Percentiles rank a stretch among this genome's conserved stretches.
Conservation (phyloP, 2,888 invertebrate species). For the Tachina fera region DNA sequence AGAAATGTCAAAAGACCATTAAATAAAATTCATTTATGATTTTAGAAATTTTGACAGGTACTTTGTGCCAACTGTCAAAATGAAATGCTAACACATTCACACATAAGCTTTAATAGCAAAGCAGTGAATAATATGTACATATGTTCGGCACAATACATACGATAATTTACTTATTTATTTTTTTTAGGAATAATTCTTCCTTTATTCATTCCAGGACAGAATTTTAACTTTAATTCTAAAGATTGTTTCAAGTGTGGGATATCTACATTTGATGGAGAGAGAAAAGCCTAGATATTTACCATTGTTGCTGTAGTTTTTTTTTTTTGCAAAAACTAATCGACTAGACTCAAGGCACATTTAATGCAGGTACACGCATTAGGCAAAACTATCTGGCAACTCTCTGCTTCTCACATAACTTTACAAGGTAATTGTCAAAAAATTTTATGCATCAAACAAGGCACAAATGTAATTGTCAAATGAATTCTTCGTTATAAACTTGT, state of each 20-base stretch:
- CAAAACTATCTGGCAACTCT: too few relatives aligned
- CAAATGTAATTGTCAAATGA: too few relatives aligned
- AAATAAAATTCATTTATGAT: slow-evolving; percentile 70
- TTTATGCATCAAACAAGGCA: too few relatives aligned
- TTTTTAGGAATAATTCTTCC: slow-evolving; percentile 22
- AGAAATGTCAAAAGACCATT: slow-evolving; percentile 70
- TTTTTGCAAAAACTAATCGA: too few relatives aligned
- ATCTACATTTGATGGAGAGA: neutral
- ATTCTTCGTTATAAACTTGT: too few relatives aligned
- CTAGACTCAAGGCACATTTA: too few relatives aligned
- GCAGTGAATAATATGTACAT: too few relatives aligned
- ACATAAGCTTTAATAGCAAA: neutral
- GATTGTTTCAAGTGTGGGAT: neutral
- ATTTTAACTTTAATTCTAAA: slow-evolving; percentile 30
- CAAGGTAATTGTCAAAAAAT: too few relatives aligned
- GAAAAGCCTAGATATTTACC: too few relatives aligned
- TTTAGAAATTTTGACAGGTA: slow-evolving; percentile 71
- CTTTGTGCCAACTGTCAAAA: slow-evolving; percentile 72
- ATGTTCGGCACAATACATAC: neutral
- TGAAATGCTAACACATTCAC: slow-evolving; percentile 41
- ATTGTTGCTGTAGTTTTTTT: too few relatives aligned
- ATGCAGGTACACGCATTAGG: too few relatives aligned
- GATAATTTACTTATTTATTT: neutral
- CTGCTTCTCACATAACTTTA: too few relatives aligned
- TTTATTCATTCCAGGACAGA: slow-evolving; percentile 25